Evolutionary conservation across 2,797 vertebrate species (phyloP).

Genomic region (Manis pentadactyla): DNA sequence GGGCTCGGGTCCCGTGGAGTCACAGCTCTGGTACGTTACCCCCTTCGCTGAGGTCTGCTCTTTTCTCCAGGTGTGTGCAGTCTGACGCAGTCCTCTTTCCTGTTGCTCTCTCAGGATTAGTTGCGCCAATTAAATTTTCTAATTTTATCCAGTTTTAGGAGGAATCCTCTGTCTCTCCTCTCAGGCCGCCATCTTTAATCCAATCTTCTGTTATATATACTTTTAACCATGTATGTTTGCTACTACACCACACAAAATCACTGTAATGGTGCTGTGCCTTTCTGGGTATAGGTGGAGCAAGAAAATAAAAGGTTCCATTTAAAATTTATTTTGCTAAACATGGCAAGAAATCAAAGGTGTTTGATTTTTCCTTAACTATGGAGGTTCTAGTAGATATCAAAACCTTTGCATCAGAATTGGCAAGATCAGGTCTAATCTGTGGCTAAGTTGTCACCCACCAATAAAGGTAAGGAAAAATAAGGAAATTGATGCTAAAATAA

Average conservation of each 20-base stretch:
- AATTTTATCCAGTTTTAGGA: too few relatives aligned
- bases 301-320: conserved; percentile 9
- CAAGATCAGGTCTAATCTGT: conserved; percentile 2
- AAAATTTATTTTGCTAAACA: conserved; percentile 43
- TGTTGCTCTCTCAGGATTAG: too few relatives aligned
- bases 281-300: background rate
- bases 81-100: too few relatives aligned
- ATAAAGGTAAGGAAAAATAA: conserved; percentile 33
- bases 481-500: conserved; percentile 33
- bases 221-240: background rate
- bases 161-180: too few relatives aligned
- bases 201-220: background rate
- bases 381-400: background rate
- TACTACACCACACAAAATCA: background rate
- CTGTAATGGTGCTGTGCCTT: background rate
- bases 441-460: background rate
- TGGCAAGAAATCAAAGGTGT: background rate
- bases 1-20: too few relatives aligned
- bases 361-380: conserved; percentile 13
- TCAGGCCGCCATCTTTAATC: too few relatives aligned
- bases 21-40: too few relatives aligned
- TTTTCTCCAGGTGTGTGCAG: too few relatives aligned
- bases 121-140: too few relatives aligned
- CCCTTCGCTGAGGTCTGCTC: too few relatives aligned
- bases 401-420: background rate